A percentile compares a stretch with the other conserved stretches of the same genome.
phyloP scores from a whole-genome alignment of 2,113 vertebrate genomes.

The Cricetomys ansorgei region DNA sequence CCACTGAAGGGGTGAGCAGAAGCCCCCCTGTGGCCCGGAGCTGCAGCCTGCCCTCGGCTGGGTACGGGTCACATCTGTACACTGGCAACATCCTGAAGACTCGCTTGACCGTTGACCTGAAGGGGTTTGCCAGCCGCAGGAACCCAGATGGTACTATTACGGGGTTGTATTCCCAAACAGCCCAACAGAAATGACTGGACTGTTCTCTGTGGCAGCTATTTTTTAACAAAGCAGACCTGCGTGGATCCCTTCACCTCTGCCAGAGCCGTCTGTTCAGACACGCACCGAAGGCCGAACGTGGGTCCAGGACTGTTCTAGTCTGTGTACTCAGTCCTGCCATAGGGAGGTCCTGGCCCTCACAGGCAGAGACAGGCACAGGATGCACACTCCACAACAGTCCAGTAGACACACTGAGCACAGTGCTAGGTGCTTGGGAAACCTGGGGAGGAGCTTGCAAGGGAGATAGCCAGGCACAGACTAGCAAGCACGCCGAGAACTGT shows the following conservation, averaged over 20 bases:
- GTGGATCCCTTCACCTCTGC: not conserved
- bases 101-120: not conserved
- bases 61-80: not conserved
- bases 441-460: not conserved
- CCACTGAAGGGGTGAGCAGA: not conserved
- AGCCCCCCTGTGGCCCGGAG: not conserved
- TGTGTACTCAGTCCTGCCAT: not conserved
- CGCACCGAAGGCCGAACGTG: not conserved
- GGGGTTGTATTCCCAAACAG: not conserved
- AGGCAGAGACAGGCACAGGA: too few relatives aligned
- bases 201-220: not conserved
- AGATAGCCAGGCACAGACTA: not conserved
- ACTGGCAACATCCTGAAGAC: not conserved
- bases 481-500: rapidly evolving
- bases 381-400: rapidly evolving
- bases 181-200: not conserved
- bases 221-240: not conserved
- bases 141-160: rapidly evolving
- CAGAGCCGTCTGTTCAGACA: not conserved
- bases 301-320: not conserved
- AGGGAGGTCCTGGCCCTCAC: not conserved
- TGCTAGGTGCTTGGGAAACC: not conserved
- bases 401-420: rapidly evolving
- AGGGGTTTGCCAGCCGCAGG: not conserved
- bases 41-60: not conserved